Conservation (phyloP, 2,888 invertebrate species). For the Tipula confusa region DNA sequence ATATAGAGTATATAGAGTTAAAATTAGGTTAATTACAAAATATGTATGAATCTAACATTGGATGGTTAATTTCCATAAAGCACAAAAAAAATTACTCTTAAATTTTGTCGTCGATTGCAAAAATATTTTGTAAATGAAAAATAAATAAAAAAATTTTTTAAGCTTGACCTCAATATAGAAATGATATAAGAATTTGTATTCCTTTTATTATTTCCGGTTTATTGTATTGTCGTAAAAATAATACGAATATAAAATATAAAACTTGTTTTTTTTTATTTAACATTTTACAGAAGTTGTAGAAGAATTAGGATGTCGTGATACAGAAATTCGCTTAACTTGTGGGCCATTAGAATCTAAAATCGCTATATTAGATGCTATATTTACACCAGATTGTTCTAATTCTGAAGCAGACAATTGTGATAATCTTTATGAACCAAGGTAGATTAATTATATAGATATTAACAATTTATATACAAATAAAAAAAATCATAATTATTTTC, state of each 20-base stretch:
- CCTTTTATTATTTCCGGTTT: background rate
- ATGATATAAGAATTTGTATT: background rate
- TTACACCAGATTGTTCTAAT: constrained; percentile 47
- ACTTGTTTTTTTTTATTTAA: constrained; percentile 33
- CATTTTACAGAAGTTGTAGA: constrained; percentile 62
- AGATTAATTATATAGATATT: background rate
- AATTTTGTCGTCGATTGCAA: background rate
- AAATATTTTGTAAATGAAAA: background rate
- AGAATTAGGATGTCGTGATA: constrained; percentile 58
- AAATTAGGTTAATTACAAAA: background rate
- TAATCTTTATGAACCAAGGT: constrained; percentile 38
- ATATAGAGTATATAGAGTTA: background rate
- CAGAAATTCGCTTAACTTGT: constrained; percentile 59
- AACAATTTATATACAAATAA: background rate
- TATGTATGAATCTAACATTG: background rate
- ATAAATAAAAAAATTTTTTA: background rate
- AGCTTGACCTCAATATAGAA: background rate
- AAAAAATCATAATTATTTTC: background rate
- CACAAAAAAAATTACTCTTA: background rate
- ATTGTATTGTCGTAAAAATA: background rate
- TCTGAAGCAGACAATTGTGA: constrained; percentile 37
- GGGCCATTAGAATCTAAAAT: constrained; percentile 60
- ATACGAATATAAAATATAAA: background rate
- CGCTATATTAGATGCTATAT: constrained; percentile 61
- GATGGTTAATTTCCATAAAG: background rate